Percentiles rank a stretch among this genome's conserved stretches.
phyloP scores from a whole-genome alignment of 2,797 vertebrate genomes.

The Mus minutoides region DNA sequence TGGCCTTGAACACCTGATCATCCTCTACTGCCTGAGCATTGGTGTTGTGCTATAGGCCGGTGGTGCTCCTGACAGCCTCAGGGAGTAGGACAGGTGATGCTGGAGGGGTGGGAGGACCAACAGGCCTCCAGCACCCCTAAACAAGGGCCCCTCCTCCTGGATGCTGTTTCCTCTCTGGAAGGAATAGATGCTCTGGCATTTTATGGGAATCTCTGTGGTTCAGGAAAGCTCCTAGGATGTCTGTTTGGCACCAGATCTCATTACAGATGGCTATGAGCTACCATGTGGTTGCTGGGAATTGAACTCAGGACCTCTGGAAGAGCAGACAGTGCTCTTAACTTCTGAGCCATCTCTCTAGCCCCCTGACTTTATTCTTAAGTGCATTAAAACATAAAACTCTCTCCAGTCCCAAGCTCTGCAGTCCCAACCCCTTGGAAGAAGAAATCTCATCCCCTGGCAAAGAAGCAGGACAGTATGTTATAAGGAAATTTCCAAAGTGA shows the following conservation, averaged over 20 bases:
- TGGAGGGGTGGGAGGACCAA: accelerated
- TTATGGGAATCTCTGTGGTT: background rate
- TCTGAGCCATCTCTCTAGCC: background rate
- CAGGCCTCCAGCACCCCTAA: background rate
- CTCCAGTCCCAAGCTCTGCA: background rate
- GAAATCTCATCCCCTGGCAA: background rate
- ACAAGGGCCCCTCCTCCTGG: accelerated
- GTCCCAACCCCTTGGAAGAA: background rate
- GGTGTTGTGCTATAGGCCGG: background rate
- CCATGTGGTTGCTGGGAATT: background rate
- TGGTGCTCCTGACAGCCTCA: background rate
- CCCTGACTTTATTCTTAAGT: background rate
- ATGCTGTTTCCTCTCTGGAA: background rate
- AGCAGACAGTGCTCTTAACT: background rate
- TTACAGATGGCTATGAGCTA: background rate
- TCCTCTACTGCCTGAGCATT: background rate
- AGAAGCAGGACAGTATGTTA: background rate
- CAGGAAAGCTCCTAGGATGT: background rate
- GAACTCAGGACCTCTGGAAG: background rate
- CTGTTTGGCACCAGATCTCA: background rate
- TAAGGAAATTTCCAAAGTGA: conserved; percentile 5
- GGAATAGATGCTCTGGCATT: background rate
- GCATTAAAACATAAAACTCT: background rate
- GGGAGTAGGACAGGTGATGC: background rate
- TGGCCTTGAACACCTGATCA: background rate